phyloP scores from a whole-genome alignment of 2,113 vertebrate species.

The Colinus virginianus region DNA sequence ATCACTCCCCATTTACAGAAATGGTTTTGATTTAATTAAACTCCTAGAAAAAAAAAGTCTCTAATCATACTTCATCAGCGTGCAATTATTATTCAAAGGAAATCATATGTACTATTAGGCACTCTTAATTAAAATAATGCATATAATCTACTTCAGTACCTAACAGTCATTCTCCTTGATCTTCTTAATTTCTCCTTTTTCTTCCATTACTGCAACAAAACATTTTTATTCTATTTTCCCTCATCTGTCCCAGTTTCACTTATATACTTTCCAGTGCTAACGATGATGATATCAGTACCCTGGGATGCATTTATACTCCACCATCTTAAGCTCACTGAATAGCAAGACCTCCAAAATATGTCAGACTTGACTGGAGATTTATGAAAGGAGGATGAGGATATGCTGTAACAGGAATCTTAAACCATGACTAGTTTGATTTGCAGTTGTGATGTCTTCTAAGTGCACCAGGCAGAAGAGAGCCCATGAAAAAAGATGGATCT shows the following conservation, averaged over 20 bases:
- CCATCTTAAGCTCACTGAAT: not conserved
- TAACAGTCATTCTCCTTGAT: constrained; percentile 48
- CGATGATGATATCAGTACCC: not conserved
- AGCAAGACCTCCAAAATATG: constrained; percentile 5
- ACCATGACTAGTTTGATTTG: not conserved
- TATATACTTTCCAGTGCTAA: not conserved
- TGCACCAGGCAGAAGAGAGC: not conserved
- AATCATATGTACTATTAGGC: constrained; percentile 72
- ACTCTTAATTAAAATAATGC: constrained; percentile 77
- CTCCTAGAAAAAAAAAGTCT: constrained; percentile 48
- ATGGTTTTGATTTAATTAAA: constrained; percentile 78
- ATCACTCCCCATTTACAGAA: constrained; percentile 73
- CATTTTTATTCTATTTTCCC: not conserved
- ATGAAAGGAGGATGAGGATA: not conserved
- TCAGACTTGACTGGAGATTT: not conserved
- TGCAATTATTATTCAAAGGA: constrained; percentile 74
- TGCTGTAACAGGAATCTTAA: not conserved
- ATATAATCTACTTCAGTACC: constrained; percentile 59
- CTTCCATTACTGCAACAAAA: constrained; percentile 19
- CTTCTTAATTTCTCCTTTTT: constrained; percentile 47
- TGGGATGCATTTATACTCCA: not conserved
- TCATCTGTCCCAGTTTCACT: not conserved
- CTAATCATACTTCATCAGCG: constrained; percentile 76
- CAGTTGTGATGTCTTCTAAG: not conserved
- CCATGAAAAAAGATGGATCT: not conserved